Conservation (phyloP, 2,113 vertebrate genomes). For the Glaucidium brasilianum region DNA sequence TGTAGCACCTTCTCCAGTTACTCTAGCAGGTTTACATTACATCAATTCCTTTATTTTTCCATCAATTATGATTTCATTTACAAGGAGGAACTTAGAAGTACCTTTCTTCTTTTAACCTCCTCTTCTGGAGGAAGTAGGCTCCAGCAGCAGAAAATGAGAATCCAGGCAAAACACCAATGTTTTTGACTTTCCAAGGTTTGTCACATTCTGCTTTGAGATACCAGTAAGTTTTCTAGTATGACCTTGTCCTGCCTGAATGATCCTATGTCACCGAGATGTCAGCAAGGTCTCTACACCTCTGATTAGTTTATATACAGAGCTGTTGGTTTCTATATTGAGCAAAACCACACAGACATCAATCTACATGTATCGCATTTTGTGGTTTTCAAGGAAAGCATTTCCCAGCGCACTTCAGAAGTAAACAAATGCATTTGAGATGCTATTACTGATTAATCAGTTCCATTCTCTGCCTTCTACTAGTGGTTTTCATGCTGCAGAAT, state of each 20-base stretch:
- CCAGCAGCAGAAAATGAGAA: background rate
- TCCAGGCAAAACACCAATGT: background rate
- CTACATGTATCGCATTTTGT: background rate
- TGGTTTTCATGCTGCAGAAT: background rate
- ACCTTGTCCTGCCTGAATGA: background rate
- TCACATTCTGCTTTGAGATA: background rate
- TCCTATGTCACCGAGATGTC: background rate
- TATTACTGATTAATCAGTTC: background rate
- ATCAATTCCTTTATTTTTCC: conserved; percentile 35
- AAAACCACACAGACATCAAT: background rate
- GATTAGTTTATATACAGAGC: background rate
- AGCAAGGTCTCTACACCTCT: background rate
- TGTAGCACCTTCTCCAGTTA: conserved; percentile 53
- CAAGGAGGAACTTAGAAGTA: conserved; percentile 35
- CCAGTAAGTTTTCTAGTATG: background rate
- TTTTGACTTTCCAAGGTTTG: background rate
- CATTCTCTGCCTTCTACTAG: background rate
- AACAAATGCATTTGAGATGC: background rate
- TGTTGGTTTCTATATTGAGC: background rate
- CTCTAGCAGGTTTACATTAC: conserved; percentile 45
- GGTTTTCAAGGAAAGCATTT: background rate
- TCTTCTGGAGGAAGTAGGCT: background rate
- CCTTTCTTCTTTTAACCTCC: conserved; percentile 9
- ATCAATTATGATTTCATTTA: conserved; percentile 35
- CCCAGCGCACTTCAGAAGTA: background rate